These are phyloP conservation scores for Pedetes capensis DNA, from an alignment of 2,113 vertebrate genomes.

Conservation along the genomic window DNA sequence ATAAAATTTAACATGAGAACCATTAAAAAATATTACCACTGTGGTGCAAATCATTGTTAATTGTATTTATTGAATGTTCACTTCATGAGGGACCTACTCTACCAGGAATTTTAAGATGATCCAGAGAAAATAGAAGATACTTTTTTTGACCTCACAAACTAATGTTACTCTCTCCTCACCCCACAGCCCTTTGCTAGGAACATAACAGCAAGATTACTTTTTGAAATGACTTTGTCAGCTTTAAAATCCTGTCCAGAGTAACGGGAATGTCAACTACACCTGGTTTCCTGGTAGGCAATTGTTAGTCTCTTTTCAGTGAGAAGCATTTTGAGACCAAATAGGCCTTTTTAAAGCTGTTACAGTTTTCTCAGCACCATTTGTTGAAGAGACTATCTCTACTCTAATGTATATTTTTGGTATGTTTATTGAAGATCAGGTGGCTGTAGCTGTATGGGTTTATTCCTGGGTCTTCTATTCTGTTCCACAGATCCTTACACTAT, in stretches of 20 bases:
- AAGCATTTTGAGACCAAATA: not conserved
- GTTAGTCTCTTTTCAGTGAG: not conserved
- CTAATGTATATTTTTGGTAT: no score
- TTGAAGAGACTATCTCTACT: no score
- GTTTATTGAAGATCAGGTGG: no score
- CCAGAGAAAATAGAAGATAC: constrained; percentile 39
- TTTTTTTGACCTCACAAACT: constrained; percentile 29
- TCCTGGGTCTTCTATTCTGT: no score
- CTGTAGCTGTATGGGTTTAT: no score
- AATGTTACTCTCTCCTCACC: not conserved
- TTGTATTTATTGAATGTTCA: constrained; percentile 42
- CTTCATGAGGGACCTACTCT: not conserved
- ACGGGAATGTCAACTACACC: not conserved
- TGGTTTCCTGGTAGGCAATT: not conserved
- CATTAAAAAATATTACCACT: constrained; percentile 58
- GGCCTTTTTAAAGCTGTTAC: not conserved
- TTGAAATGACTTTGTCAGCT: constrained; percentile 11
- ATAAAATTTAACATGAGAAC: constrained; percentile 57
- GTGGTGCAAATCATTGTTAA: constrained; percentile 62
- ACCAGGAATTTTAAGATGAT: constrained; percentile 38
- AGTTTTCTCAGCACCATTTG: no score
- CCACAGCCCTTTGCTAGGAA: not conserved
- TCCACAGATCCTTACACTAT: no score
- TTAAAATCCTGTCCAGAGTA: constrained; percentile 17
- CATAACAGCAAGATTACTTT: constrained; percentile 18